Conservation (phyloP, 2,888 invertebrate genomes). For the Cabera pusaria region DNA sequence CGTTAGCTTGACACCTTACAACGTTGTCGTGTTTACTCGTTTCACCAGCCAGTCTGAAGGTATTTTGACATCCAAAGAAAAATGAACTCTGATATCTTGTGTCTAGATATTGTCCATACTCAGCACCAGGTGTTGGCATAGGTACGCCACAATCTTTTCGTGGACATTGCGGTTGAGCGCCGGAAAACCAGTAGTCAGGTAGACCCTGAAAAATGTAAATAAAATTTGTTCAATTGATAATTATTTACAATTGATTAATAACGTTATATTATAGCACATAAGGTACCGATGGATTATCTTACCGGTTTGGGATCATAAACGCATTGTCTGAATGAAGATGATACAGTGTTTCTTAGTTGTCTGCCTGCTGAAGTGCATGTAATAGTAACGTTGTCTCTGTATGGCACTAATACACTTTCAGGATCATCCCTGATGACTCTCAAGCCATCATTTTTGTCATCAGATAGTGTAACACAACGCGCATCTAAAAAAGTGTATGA, state of each 20-base stretch:
- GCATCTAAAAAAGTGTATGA: slow-evolving; percentile 85
- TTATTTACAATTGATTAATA: not conserved
- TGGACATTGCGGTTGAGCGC: slow-evolving; percentile 92
- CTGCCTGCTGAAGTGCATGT: slow-evolving; percentile 91
- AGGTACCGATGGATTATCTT: slow-evolving; percentile 33
- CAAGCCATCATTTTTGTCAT: slow-evolving; percentile 94
- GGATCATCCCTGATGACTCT: slow-evolving; percentile 90
- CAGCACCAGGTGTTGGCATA: slow-evolving; percentile 95
- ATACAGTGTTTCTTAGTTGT: slow-evolving; percentile 90
- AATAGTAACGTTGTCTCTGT: slow-evolving; percentile 95
- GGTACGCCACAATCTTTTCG: slow-evolving; percentile 96
- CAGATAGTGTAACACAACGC: slow-evolving; percentile 94
- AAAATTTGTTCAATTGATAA: not conserved
- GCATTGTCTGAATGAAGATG: slow-evolving; percentile 95
- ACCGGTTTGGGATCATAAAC: slow-evolving; percentile 96
- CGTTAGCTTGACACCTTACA: slow-evolving; percentile 95
- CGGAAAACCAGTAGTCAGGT: slow-evolving; percentile 96
- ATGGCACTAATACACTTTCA: slow-evolving; percentile 93
- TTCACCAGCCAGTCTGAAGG: slow-evolving; percentile 96
- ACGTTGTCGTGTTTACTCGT: slow-evolving; percentile 95
- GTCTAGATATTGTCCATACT: slow-evolving; percentile 94
- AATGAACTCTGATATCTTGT: slow-evolving; percentile 96
- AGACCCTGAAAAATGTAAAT: slow-evolving; percentile 85
- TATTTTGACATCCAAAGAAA: slow-evolving; percentile 98
- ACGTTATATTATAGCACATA: no score